Evolutionary conservation across 2,888 invertebrate genomes (phyloP).

Genomic region (Salticus scenicus): DNA sequence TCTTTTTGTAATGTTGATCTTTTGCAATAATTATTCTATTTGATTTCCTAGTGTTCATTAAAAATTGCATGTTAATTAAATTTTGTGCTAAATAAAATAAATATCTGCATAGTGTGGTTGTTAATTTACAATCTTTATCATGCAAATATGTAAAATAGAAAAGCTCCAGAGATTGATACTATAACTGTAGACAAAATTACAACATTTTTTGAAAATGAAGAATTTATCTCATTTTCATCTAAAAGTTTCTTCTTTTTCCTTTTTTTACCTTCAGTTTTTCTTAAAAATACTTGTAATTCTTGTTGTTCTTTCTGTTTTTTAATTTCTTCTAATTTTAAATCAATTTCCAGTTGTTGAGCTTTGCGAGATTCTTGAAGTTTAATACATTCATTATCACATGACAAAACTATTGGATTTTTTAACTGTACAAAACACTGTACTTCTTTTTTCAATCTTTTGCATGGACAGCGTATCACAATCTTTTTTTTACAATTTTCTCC

Average conservation of each 20-base stretch:
- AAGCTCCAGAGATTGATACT: not conserved
- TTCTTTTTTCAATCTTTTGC: slow-evolving; percentile 86
- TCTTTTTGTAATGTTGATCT: slow-evolving; percentile 77
- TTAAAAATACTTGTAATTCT: slow-evolving; percentile 75
- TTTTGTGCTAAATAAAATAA: too few relatives aligned
- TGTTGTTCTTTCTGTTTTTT: slow-evolving; percentile 74
- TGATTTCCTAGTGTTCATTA: too few relatives aligned
- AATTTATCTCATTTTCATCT: not conserved
- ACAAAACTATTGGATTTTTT: slow-evolving; percentile 75
- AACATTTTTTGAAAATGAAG: not conserved
- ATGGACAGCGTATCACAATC: slow-evolving; percentile 85
- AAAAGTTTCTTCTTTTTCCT: slow-evolving; percentile 41
- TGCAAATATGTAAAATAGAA: not conserved
- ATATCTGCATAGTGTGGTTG: too few relatives aligned
- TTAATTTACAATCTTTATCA: too few relatives aligned
- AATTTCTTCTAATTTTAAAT: slow-evolving; percentile 74
- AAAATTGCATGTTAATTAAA: too few relatives aligned
- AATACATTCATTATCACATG: slow-evolving; percentile 82
- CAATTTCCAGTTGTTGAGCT: slow-evolving; percentile 37
- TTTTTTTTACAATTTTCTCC: slow-evolving; percentile 85
- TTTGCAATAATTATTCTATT: too few relatives aligned
- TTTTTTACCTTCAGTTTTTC: slow-evolving; percentile 74
- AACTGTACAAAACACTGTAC: slow-evolving; percentile 79
- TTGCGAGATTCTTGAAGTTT: slow-evolving; percentile 79
- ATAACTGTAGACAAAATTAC: not conserved